These are phyloP conservation scores for Danio rerio DNA, from an alignment of 2,113 vertebrate species.

Conservation along the genomic window GRCz12tu NC_133191.1:58292501-58293000, in stretches of 20 bases:
- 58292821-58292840: not conserved
- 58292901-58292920: not conserved
- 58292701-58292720: not conserved
- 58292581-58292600: no score
- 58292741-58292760: not conserved
- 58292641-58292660: no score
- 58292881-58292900: not conserved
- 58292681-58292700: not conserved
- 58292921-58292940: not conserved
- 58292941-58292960: conserved; percentile 10
- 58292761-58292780: no score
- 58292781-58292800: not conserved
- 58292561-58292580: no score
- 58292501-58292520: no score
- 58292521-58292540: no score
- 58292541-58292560: no score
- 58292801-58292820: not conserved
- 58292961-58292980: no score
- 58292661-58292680: no score
- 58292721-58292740: not conserved
- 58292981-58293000: conserved; percentile 27
- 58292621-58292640: no score
- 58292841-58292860: not conserved
- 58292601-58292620: not conserved
- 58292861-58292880: not conserved